Base-by-base conservation (phyloP, 37 sponge, comb jelly and placozoan genomes). In the Spongia lamella region DNA sequence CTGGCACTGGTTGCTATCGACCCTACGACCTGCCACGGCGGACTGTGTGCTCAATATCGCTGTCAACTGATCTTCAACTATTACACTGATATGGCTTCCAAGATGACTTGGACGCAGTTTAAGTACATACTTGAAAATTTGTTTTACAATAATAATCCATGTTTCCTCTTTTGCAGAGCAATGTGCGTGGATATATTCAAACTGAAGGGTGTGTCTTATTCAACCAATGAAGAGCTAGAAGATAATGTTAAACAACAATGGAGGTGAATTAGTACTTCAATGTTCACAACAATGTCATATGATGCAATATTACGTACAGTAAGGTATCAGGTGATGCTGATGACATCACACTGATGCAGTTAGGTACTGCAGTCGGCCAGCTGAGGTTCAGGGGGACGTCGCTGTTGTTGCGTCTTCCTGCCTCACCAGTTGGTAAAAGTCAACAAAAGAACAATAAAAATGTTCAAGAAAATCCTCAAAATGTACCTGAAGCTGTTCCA, bases 301-400 rank as follows among this genome's bases (percentile, higher is more conserved):
- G 66, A 33, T 19, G 21, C 11, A 20, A 7, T 27, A 7, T 58
- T 7, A 7, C 60, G 13, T 27, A 15, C 19, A 17, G 19, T 5
- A 83, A 75, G 60, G 19, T 39, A 11, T 74, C 75, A 39, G 83
- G 51, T 33, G 75, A 15, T 20, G 30, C 68, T 11, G 58, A 80
- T 1, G 75, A 80, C 1, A 63, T 95, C 27, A 57, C 83, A n/a
- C 81, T 95, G 24, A 56, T 56, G 32, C 57, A 58, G 21, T 96
- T 96, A 43, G 68, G 89, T 3, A 77, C 59, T 14, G 74, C 84
- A 2, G 96, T 96, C 47, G 96, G 96, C 1, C 84, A 87, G 68
- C 83, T 96, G 29, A 92, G 92, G 70, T 92, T 96, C 65, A 75
- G 96, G n/a, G 96, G 96, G 22, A 96, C 96, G 1, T 91, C 92